Evolutionary conservation across 2,113 vertebrate genomes (phyloP).

Genomic region (Sebastes fasciatus): DNA sequence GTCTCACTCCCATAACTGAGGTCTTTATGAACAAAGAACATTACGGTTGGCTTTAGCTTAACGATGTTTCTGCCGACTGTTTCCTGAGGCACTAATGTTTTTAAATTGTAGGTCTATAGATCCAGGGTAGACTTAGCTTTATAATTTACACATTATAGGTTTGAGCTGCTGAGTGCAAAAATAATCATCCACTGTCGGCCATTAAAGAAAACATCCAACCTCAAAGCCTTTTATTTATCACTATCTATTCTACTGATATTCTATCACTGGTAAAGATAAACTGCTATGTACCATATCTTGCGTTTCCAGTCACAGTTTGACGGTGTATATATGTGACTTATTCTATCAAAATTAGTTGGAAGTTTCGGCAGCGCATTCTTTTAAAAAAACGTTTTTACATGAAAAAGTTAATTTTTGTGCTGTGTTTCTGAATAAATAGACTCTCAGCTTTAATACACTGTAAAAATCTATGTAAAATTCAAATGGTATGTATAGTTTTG

Average conservation of each 20-base stretch:
- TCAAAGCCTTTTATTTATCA: neutral
- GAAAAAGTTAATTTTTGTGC: too few relatives aligned
- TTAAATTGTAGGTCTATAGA: neutral
- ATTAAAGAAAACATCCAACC: neutral
- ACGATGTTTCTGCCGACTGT: conserved; percentile 1
- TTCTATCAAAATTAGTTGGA: too few relatives aligned
- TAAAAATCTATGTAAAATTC: too few relatives aligned
- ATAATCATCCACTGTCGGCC: neutral
- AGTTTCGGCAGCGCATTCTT: too few relatives aligned
- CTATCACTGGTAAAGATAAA: neutral
- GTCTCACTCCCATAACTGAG: conserved; percentile 32
- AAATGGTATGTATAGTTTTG: too few relatives aligned
- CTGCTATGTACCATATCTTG: too few relatives aligned
- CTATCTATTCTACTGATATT: too few relatives aligned
- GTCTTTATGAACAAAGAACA: conserved; percentile 18
- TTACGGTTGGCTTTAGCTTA: conserved; percentile 8
- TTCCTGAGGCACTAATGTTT: conserved; percentile 6
- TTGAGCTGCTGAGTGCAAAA: neutral
- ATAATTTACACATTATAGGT: neutral
- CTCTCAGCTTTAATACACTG: too few relatives aligned
- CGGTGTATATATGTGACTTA: too few relatives aligned
- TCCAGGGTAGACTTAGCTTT: conserved; percentile 7
- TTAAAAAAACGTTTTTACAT: too few relatives aligned
- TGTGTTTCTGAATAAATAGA: too few relatives aligned
- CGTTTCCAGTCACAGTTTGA: neutral